phyloP scores from a whole-genome alignment of 2,797 vertebrate genomes.

The Pteronotus mesoamericanus region DNA sequence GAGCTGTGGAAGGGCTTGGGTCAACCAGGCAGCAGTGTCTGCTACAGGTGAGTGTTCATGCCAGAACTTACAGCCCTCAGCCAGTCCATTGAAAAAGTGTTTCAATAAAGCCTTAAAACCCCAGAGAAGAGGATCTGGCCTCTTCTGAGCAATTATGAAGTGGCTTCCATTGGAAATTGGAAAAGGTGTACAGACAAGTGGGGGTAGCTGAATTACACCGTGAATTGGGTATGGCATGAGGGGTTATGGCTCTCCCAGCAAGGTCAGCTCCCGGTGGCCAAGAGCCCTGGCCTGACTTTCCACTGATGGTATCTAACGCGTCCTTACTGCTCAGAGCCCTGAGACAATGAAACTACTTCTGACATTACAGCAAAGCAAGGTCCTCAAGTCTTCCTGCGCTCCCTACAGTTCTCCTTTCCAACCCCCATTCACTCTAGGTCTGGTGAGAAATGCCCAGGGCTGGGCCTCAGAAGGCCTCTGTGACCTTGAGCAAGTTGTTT shows the following conservation, averaged over 20 bases:
- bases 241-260: neutral
- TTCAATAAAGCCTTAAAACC: slow-evolving; percentile 59
- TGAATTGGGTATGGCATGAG: neutral
- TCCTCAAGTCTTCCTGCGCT: neutral
- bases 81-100: neutral
- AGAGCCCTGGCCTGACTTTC: neutral
- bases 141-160: slow-evolving; percentile 30
- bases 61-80: neutral
- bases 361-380: neutral
- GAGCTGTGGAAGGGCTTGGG: neutral
- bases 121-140: slow-evolving; percentile 41
- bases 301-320: neutral
- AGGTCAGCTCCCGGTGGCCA: neutral
- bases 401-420: neutral
- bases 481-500: slow-evolving; percentile 52
- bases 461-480: slow-evolving; percentile 15
- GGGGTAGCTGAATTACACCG: neutral
- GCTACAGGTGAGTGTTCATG: neutral
- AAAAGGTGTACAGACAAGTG: neutral
- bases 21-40: neutral
- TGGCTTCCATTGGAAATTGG: neutral
- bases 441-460: neutral
- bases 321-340: neutral
- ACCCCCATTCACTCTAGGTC: neutral
- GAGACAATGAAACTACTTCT: neutral